These are phyloP conservation scores for Eubasilissa splendida DNA, from an alignment of 2,888 invertebrate genomes.

Conservation along the genomic window DNA sequence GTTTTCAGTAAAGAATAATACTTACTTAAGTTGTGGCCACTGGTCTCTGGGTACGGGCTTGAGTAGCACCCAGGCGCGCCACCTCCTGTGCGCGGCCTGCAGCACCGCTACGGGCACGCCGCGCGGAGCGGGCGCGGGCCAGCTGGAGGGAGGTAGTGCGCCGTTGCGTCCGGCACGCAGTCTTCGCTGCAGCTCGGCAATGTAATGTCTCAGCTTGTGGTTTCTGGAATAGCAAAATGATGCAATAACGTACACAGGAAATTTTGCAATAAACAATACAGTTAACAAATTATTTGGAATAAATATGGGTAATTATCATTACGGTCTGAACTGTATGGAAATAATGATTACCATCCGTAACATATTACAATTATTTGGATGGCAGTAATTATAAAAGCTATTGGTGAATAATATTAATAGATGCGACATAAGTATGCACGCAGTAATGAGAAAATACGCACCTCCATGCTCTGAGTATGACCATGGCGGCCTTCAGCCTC, in stretches of 20 bases:
- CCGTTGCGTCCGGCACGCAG: conserved; percentile 62
- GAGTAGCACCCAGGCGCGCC: conserved; percentile 92
- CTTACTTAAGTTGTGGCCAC: conserved; percentile 83
- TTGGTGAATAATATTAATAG: no score
- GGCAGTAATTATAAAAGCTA: no score
- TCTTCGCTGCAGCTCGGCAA: conserved; percentile 64
- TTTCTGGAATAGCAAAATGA: conserved; percentile 63
- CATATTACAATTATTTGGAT: no score
- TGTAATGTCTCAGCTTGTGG: conserved; percentile 68
- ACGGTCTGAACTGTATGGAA: no score
- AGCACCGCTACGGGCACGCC: conserved; percentile 76
- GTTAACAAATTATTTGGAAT: no score
- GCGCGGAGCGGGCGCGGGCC: conserved; percentile 87
- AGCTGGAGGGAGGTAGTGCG: conserved; percentile 66
- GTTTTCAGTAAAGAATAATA: background rate
- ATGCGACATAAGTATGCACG: no score
- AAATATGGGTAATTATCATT: no score
- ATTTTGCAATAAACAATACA: no score
- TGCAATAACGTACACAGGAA: no score
- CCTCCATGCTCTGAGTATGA: conserved; percentile 87
- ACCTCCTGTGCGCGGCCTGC: conserved; percentile 79
- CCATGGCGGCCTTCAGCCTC: conserved; percentile 87
- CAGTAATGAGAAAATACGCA: conserved; percentile 54
- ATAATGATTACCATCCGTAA: no score
- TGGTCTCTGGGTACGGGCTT: conserved; percentile 84